phyloP scores from a whole-genome alignment of 2,888 invertebrate species.

The Andrena flavipes region DNA sequence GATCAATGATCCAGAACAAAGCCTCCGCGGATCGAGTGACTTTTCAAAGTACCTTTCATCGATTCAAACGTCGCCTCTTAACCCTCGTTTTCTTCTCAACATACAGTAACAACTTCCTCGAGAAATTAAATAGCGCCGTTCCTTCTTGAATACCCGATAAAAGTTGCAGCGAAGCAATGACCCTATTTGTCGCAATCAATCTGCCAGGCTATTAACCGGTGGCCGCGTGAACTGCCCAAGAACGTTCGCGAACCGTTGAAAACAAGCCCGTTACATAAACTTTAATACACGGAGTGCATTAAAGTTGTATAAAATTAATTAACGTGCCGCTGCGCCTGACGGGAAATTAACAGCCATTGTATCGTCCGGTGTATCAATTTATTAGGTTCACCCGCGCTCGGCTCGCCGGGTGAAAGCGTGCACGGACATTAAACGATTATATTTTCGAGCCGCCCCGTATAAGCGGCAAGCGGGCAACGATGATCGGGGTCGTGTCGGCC shows the following conservation, averaged over 20 bases:
- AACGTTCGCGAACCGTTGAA: not conserved
- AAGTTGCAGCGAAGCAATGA: not conserved
- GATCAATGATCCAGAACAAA: constrained; percentile 18
- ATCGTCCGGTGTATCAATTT: constrained; percentile 59
- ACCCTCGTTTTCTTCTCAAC: not conserved
- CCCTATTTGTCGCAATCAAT: not conserved
- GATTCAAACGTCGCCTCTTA: too few relatives aligned
- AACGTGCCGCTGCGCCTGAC: constrained; percentile 34
- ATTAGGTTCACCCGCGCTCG: constrained; percentile 41
- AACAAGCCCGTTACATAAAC: constrained; percentile 21
- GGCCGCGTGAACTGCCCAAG: not conserved
- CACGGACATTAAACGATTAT: constrained; percentile 66
- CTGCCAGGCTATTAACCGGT: not conserved
- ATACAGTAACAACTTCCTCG: not conserved
- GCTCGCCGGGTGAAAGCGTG: constrained; percentile 37
- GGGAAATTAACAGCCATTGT: constrained; percentile 57
- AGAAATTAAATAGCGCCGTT: not conserved
- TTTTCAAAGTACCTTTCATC: too few relatives aligned
- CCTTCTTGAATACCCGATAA: not conserved
- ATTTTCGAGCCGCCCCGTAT: constrained; percentile 58
- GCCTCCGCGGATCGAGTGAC: too few relatives aligned
- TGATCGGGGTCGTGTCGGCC: constrained; percentile 45
- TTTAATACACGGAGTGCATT: constrained; percentile 22
- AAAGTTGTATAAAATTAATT: constrained; percentile 56
- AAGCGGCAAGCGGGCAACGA: constrained; percentile 35